Evolutionary conservation across 2,888 invertebrate species (phyloP).

Genomic region (Panzeria rudis): DNA sequence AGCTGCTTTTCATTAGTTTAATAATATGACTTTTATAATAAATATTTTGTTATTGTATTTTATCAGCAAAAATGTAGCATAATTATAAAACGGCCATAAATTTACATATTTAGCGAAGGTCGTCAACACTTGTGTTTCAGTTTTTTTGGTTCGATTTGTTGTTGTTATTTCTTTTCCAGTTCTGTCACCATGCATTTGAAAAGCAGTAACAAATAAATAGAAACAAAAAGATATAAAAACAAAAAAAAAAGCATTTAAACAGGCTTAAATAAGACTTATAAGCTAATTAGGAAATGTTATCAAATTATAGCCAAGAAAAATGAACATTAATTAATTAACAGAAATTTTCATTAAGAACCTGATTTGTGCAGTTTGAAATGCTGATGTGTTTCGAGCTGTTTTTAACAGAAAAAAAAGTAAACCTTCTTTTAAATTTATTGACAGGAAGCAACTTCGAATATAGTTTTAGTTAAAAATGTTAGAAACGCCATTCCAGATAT

Average conservation of each 20-base stretch:
- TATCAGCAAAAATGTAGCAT: constrained; percentile 76
- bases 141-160: constrained; percentile 11
- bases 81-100: constrained; percentile 80
- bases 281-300: constrained; percentile 67
- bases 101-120: constrained; percentile 77
- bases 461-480: background rate
- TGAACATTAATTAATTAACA: constrained; percentile 13
- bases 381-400: background rate
- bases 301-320: constrained; percentile 51
- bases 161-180: background rate
- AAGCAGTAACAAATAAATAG: constrained; percentile 1
- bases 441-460: constrained; percentile 2
- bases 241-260: constrained; percentile 12
- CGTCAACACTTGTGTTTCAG: constrained; percentile 66
- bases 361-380: constrained; percentile 30
- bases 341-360: constrained; percentile 14
- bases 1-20: constrained; percentile 27
- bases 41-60: constrained; percentile 66
- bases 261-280: constrained; percentile 54
- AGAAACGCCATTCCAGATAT: background rate
- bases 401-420: background rate
- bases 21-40: constrained; percentile 54
- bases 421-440: constrained; percentile 8
- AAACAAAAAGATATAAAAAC: background rate
- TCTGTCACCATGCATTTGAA: constrained; percentile 57